phyloP scores from a whole-genome alignment of 2,888 invertebrate species.

The Heteropelma amictum region DNA sequence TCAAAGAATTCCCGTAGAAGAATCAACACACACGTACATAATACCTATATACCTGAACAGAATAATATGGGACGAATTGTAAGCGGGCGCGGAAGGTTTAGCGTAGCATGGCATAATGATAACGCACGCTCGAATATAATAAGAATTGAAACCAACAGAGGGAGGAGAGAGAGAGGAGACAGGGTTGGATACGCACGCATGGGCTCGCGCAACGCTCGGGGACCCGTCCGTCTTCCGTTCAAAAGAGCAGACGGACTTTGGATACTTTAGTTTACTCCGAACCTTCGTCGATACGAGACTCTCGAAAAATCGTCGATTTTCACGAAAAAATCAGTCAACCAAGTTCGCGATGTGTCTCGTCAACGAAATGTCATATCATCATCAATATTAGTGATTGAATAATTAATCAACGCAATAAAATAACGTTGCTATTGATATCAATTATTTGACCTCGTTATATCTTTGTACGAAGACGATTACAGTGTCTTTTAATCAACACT shows the following conservation, averaged over 20 bases:
- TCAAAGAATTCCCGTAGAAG: conserved; percentile 25
- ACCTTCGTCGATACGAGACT: too few relatives aligned
- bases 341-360: too few relatives aligned
- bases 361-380: too few relatives aligned
- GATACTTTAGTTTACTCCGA: conserved; percentile 58
- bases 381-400: too few relatives aligned
- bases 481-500: too few relatives aligned
- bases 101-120: conserved; percentile 73
- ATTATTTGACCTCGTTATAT: too few relatives aligned
- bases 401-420: too few relatives aligned
- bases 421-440: too few relatives aligned
- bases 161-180: conserved; percentile 75
- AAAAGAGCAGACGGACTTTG: conserved; percentile 58
- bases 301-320: too few relatives aligned
- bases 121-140: conserved; percentile 77
- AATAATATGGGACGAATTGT: conserved; percentile 33
- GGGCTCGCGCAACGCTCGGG: conserved; percentile 73
- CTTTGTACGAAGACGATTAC: too few relatives aligned
- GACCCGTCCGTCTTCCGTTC: conserved; percentile 70
- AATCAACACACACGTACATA: conserved; percentile 14
- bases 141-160: conserved; percentile 67
- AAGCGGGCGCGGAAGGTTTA: conserved; percentile 64
- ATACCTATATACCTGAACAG: conserved; percentile 12
- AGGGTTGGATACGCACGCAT: conserved; percentile 78
- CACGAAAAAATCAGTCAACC: too few relatives aligned